Conservation (phyloP, 2,113 vertebrate species). For the Trogon melanurus region DNA sequence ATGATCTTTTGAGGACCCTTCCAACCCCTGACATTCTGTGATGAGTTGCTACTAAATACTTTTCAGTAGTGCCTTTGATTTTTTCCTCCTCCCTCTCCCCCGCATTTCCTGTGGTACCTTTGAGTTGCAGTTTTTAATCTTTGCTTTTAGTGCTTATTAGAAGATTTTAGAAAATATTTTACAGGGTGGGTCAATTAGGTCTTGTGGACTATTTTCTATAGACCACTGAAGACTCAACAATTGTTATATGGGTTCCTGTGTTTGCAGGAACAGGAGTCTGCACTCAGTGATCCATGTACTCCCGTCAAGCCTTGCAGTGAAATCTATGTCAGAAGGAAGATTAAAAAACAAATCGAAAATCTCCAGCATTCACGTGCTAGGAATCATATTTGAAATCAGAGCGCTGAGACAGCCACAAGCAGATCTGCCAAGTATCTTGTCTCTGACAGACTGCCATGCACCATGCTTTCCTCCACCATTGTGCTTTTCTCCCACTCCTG, state of each 20-base stretch:
- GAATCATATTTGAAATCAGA: not conserved
- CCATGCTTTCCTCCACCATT: not conserved
- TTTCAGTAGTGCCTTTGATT: not conserved
- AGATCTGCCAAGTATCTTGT: not conserved
- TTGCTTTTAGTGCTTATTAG: not conserved
- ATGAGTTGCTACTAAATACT: not conserved
- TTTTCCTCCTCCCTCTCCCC: not conserved
- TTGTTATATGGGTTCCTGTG: not conserved
- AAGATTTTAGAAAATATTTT: not conserved
- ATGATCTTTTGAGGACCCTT: too few relatives aligned
- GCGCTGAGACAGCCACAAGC: not conserved
- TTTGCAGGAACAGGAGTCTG: fast-evolving
- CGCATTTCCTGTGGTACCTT: not conserved
- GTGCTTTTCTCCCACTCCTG: not conserved
- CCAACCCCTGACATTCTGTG: too few relatives aligned
- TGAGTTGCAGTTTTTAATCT: not conserved
- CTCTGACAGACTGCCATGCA: not conserved
- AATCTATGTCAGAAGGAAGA: not conserved
- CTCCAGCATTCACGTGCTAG: not conserved
- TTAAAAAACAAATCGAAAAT: not conserved
- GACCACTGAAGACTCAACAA: not conserved
- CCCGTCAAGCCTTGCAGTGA: not conserved
- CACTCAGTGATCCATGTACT: not conserved
- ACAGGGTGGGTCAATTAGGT: not conserved
- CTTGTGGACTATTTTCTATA: not conserved